Evolutionary conservation across 2,797 vertebrate species (phyloP), one percentile per base, ranked within the genome.

Genomic region (Capromys pilorides): DNA sequence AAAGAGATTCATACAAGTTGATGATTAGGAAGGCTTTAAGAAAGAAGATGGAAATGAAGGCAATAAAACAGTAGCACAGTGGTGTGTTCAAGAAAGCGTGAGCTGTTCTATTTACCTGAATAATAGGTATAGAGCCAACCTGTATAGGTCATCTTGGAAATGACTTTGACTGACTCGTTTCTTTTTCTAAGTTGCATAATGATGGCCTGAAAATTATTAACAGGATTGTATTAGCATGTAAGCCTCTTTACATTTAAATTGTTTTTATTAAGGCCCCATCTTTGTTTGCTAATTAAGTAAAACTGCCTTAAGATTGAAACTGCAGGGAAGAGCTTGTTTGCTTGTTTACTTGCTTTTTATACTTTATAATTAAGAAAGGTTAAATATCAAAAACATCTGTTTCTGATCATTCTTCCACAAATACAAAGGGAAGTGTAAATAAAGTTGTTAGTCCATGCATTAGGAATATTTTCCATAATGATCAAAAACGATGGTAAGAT

Each of bases 241-340:
- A 85, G n/a, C 24, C 26, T 89, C n/a, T 69, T 88, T 62, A 88
- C 21, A 61, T 59, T 94, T 87, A 84, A 85, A 73, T 80, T 86
- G 31, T 83, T 91, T 54, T 86, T 81, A 36, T 28, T 77, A 91
- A 62, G 19, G 12, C 28, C 57, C 19, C 26, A 31, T 81, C 54
- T 95, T 0, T 87, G 54, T 91, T 94, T 93, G 36, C 39, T 89
- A 95, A 45, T 88, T 71, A 95, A 86, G 51, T 67, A 83, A 92
- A 93, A 64, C 39, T 79, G 39, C 49, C 57, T 84, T 87, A 71
- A 51, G 67, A 57, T 54, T 67, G 83, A 66, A 61, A 79, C 73
- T 91, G 19, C 24, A 64, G 13, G 57, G 21, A 61, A 90, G 62
- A 93, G 82, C n/a, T n/a, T 13, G 19, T 86, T 90, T 61, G 33